phyloP scores from a whole-genome alignment of 2,797 vertebrate genomes.

The Hozukius guyotensis region DNA sequence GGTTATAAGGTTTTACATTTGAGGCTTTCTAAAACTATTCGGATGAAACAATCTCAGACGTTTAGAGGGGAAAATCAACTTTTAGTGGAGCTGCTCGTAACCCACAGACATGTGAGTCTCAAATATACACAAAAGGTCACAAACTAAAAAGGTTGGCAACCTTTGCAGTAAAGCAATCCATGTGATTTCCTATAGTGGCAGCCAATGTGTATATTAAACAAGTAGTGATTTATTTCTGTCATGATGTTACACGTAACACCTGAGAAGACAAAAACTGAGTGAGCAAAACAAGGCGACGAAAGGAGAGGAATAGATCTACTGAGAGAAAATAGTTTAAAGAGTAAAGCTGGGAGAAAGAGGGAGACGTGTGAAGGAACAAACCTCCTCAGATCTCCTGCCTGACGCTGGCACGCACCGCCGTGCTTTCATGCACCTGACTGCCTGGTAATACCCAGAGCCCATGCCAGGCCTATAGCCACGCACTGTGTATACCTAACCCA shows the following conservation, averaged over 20 bases:
- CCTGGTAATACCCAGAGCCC: neutral
- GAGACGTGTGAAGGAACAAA: conserved; percentile 10
- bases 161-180: neutral
- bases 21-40: neutral
- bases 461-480: conserved; percentile 19
- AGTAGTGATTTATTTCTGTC: neutral
- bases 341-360: neutral
- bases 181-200: neutral
- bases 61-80: neutral
- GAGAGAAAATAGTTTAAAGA: neutral
- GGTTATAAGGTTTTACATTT: neutral
- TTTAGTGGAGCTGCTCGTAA: neutral
- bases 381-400: conserved; percentile 22
- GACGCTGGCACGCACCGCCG: conserved; percentile 3
- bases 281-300: neutral
- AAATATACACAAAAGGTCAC: neutral
- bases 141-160: neutral
- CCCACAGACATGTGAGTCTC: neutral
- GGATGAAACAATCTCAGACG: neutral
- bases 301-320: neutral
- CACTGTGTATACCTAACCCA: conserved; percentile 13
- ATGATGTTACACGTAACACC: neutral
- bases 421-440: conserved; percentile 46
- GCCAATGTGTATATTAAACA: neutral
- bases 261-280: neutral